phyloP scores from a whole-genome alignment of 37 sponge, comb jelly and placozoan species.

The Corticium candelabrum region DNA sequence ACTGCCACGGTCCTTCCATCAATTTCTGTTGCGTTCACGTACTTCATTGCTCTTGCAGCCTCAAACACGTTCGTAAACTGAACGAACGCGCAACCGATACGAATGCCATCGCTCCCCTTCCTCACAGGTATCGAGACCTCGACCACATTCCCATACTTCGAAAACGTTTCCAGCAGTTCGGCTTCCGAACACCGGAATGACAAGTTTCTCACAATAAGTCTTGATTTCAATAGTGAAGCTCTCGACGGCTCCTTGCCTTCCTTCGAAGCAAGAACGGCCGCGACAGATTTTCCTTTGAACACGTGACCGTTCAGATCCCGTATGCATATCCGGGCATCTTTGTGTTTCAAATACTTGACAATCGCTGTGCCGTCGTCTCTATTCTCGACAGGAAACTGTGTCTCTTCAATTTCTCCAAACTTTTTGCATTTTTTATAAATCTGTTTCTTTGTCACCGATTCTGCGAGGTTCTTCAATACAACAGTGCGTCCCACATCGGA shows the following conservation, averaged over 20 bases:
- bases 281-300: neutral
- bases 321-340: neutral
- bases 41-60: neutral
- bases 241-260: neutral
- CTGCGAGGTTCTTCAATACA: neutral
- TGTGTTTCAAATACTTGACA: neutral
- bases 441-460: neutral
- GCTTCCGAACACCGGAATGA: neutral
- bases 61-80: neutral
- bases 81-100: neutral
- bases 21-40: neutral
- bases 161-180: neutral
- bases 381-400: neutral
- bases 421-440: neutral
- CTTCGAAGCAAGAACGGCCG: neutral
- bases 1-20: constrained; percentile 53
- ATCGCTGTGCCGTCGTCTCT: too few relatives aligned
- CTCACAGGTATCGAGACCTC: neutral
- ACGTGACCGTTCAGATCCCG: neutral
- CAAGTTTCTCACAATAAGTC: neutral
- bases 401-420: neutral
- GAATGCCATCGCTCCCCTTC: neutral
- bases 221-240: neutral
- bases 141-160: neutral
- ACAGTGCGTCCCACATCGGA: neutral